Conservation (phyloP, 2,888 invertebrate species). For the Odontocolon sp. region DNA sequence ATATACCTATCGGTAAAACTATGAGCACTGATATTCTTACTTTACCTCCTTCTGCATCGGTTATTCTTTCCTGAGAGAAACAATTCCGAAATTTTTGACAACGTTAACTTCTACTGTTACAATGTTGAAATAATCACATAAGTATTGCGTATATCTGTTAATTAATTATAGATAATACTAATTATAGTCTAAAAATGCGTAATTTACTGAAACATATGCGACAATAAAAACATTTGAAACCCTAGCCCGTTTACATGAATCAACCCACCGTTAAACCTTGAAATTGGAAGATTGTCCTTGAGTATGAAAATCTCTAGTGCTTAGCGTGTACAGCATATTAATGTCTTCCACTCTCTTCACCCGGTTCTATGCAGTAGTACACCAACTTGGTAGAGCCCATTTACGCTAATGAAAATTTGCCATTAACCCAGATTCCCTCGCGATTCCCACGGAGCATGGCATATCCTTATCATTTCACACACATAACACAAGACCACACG, state of each 20-base stretch:
- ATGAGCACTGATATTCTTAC: constrained; percentile 44
- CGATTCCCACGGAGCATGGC: neutral
- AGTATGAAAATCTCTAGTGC: too few species aligned
- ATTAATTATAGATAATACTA: constrained; percentile 36
- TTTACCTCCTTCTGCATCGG: constrained; percentile 58
- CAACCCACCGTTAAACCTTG: too few species aligned
- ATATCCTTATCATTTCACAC: neutral
- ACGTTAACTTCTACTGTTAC: constrained; percentile 79
- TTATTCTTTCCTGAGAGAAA: constrained; percentile 47
- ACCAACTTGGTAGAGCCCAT: neutral
- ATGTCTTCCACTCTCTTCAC: neutral
- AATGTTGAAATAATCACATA: constrained; percentile 70
- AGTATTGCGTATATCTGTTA: constrained; percentile 58
- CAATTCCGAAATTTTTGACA: neutral
- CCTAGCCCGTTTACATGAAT: too few species aligned
- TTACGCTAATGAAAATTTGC: constrained; percentile 4
- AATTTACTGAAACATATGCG: too few species aligned
- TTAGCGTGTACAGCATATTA: neutral
- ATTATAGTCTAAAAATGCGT: too few species aligned
- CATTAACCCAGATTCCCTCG: constrained; percentile 9
- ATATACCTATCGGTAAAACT: constrained; percentile 39
- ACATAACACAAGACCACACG: too few species aligned
- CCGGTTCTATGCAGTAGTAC: neutral
- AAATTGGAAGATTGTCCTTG: too few species aligned
- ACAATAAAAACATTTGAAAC: too few species aligned